These are phyloP conservation scores for Imbricaverruca yamaguchii DNA, from an alignment of 2,888 invertebrate species.

Conservation along the genomic window DNA sequence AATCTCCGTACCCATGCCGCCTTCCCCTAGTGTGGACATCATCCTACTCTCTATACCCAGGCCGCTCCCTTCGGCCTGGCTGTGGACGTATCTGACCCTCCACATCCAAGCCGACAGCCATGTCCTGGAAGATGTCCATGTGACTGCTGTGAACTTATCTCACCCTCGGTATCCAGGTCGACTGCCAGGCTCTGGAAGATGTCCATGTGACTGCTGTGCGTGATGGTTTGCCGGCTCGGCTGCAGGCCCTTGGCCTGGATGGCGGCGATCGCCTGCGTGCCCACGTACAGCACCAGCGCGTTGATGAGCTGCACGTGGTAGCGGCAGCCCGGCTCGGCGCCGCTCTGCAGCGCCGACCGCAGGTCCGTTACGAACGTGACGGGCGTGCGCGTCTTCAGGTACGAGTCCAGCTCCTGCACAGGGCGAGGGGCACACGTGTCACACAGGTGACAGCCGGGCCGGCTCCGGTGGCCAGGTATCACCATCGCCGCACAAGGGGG, in stretches of 20 bases:
- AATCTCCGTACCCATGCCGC: too few species aligned
- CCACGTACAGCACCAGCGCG: constrained; percentile 93
- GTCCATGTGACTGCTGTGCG: constrained; percentile 98
- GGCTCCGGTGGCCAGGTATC: too few species aligned
- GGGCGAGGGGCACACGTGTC: background rate
- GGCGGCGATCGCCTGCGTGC: constrained; percentile 87
- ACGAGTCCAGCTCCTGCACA: constrained; percentile 76
- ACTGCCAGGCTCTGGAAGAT: constrained; percentile 99
- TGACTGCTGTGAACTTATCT: constrained; percentile 35
- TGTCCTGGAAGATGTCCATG: too few species aligned
- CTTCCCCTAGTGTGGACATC: too few species aligned
- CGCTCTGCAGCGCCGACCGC: constrained; percentile 74
- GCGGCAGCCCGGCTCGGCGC: constrained; percentile 69
- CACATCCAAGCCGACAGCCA: too few species aligned
- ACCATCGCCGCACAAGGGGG: too few species aligned
- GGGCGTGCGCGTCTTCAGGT: constrained; percentile 85
- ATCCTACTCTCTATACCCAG: too few species aligned
- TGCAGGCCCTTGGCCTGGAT: constrained; percentile 85
- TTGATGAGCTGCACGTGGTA: constrained; percentile 97
- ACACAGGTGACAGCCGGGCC: background rate
- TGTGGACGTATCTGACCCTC: too few species aligned
- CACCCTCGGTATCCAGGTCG: constrained; percentile 93
- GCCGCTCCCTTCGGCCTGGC: too few species aligned
- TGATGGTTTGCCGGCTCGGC: constrained; percentile 95
- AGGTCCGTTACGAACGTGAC: constrained; percentile 93